Percentiles rank a stretch among this genome's conserved stretches.
phyloP scores from a whole-genome alignment of 2,797 vertebrate species.

The Antennarius maculatus region DNA sequence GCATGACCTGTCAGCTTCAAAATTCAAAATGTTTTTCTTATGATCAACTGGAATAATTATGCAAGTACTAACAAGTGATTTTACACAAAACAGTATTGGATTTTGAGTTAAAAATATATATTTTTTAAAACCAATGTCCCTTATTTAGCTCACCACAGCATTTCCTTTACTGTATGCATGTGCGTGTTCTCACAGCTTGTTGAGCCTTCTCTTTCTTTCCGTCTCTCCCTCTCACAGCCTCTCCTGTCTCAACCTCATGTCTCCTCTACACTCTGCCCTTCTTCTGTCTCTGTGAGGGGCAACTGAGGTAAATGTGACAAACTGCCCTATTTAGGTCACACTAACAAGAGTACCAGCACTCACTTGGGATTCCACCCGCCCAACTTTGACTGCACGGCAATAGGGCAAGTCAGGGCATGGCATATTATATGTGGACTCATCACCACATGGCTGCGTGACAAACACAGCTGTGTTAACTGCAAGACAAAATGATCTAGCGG shows the following conservation, averaged over 20 bases:
- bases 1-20: conserved; percentile 12
- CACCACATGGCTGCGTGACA: conserved; percentile 16
- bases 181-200: conserved; percentile 43
- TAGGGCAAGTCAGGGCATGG: conserved; percentile 40
- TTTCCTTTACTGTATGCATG: conserved; percentile 28
- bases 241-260: conserved; percentile 47
- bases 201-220: conserved; percentile 16
- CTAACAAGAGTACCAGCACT: conserved; percentile 52
- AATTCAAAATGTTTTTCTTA: conserved; percentile 11
- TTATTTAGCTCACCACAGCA: conserved; percentile 18
- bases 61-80: not conserved
- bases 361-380: conserved; percentile 48
- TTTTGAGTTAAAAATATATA: conserved; percentile 2
- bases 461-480: conserved; percentile 14
- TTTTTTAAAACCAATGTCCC: conserved; percentile 18
- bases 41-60: not conserved
- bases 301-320: conserved; percentile 73
- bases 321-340: conserved; percentile 68
- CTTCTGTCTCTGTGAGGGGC: conserved; percentile 49
- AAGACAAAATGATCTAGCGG: conserved; percentile 8
- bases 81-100: not conserved
- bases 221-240: conserved; percentile 17
- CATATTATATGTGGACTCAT: conserved; percentile 36
- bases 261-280: conserved; percentile 40
- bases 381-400: conserved; percentile 49